Evolutionary conservation across 1,140 invertebrate genomes (phyloP).

Genomic region (Zaprionus taronus): DNA sequence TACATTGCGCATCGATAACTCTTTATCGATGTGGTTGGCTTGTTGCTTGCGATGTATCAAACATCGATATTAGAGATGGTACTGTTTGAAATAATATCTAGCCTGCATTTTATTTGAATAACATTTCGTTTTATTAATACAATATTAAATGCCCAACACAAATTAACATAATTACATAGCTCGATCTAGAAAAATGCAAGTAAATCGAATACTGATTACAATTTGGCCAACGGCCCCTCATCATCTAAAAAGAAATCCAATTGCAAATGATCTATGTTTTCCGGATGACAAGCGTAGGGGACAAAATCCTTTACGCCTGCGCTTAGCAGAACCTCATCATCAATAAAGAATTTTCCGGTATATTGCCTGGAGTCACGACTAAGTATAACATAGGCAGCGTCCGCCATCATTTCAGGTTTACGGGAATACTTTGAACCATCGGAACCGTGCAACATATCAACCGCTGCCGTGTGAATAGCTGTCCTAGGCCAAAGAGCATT

Average conservation of each 20-base stretch:
- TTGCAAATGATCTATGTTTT: constrained; percentile 89
- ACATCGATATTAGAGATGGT: neutral
- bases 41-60: neutral
- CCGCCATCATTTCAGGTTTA: constrained; percentile 96
- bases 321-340: constrained; percentile 94
- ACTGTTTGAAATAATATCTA: neutral
- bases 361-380: constrained; percentile 88
- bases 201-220: constrained; percentile 39
- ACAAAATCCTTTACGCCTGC: constrained; percentile 93
- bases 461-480: constrained; percentile 97
- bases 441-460: constrained; percentile 97
- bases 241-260: constrained; percentile 95
- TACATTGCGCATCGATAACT: neutral
- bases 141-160: neutral
- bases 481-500: constrained; percentile 99
- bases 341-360: constrained; percentile 97
- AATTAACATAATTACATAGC: neutral
- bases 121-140: neutral
- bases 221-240: constrained; percentile 44
- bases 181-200: neutral
- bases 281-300: constrained; percentile 93
- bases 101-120: neutral
- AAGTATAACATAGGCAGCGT: constrained; percentile 96
- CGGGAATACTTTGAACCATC: constrained; percentile 91
- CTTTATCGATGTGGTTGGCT: neutral